Conservation (phyloP, 2,113 vertebrate species). For the Eudyptes chrysolophus region DNA sequence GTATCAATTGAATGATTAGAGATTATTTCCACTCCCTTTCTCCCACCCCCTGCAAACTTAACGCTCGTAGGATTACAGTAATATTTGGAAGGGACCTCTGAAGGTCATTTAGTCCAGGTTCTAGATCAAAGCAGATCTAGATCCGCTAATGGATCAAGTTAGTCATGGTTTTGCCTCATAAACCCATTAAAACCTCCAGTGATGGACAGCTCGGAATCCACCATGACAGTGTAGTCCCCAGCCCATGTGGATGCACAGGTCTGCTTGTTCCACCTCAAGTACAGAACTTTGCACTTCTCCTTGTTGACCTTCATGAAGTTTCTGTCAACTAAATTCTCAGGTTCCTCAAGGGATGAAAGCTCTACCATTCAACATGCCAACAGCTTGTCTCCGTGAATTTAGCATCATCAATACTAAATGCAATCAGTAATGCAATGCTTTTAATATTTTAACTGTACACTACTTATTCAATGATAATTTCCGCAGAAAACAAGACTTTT, state of each 20-base stretch:
- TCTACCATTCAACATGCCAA: not conserved
- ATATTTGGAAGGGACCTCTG: not conserved
- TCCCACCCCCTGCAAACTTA: rapidly evolving
- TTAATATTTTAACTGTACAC: not conserved
- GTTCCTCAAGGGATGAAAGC: not conserved
- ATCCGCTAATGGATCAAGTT: not conserved
- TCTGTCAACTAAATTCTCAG: not conserved
- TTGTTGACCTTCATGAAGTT: not conserved
- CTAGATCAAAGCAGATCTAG: not conserved
- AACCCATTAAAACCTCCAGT: not conserved
- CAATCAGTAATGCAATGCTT: not conserved
- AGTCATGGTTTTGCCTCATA: not conserved
- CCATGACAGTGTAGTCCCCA: not conserved
- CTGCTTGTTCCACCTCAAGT: not conserved
- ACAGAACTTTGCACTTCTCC: not conserved
- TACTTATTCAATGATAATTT: not conserved
- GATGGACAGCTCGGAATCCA: not conserved
- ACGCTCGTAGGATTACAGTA: not conserved
- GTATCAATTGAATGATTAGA: not conserved
- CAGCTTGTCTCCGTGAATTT: not conserved
- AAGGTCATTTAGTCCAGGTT: not conserved
- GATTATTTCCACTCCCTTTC: not conserved
- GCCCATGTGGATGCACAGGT: not conserved
- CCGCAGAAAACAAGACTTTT: not conserved
- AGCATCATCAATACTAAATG: not conserved